Base-by-base conservation (phyloP, 2,797 vertebrate genomes). In the Acrossocheilus fasciatus region DNA sequence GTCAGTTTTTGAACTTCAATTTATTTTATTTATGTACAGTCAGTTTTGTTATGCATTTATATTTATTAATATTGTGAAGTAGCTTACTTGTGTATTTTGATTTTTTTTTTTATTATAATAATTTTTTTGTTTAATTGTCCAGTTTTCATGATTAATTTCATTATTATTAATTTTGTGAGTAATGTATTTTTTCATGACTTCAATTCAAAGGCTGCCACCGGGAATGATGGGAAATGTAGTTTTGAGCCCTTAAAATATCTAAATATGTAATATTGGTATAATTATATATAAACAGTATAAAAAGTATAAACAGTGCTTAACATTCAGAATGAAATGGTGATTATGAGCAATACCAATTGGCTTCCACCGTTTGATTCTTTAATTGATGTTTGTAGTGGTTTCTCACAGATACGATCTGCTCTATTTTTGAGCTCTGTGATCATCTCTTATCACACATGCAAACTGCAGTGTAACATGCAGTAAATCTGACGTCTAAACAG, bases 361-460 rank as follows among this genome's bases (percentile, higher is more conserved):
- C 52, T 54, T 54, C 17, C 52, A 20, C 6, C 0, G 3, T 12
- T 26, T 12, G 62, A 26, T 64, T 26, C n/a, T 30, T 5, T n/a
- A n/a, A 11, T 12, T 15, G n/a, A 2, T 14, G 26, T 64, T 30
- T 64, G 10, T n/a, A n/a, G 57, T 59, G 57, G 18, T 59, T 59
- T 59, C 20, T 57, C 54, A 57, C 15, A 34, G 45, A 17, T 39
- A 6, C n/a, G 5, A 36, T 47, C 11, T 68, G 6, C 23, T 62
- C 17, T 45, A 1, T 66, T 84, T 64, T 26, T 15, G 18, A 64
- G 12, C 70, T 75, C 43, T 36, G 0, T 23, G 20, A 30, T 76
- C 59, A 77, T 23, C 83, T 41, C 30, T 84, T 76, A 84, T 84
- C 59, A 50, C 20, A 23, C 70, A 17, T 64, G 17, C n/a, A 59